Percentiles rank a stretch among this genome's conserved stretches.
Conservation (phyloP, 1,140 invertebrate genomes). For the Heliconius hermathena region DNA sequence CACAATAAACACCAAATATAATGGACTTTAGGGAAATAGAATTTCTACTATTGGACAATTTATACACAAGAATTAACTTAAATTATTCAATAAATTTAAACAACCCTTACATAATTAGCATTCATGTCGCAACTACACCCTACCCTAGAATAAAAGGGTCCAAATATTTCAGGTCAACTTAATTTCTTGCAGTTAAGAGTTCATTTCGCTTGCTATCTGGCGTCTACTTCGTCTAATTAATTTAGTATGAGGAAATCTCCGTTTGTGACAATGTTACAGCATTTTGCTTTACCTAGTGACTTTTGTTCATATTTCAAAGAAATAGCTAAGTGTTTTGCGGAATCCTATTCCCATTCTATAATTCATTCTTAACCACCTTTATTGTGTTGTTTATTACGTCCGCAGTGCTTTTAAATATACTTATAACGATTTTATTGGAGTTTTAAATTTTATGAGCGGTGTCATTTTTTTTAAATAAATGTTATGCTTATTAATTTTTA, state of each 20-base stretch:
- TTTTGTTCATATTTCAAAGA: conserved; percentile 54
- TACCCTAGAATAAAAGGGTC: conserved; percentile 70
- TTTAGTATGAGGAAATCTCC: conserved; percentile 76
- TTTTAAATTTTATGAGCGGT: not conserved
- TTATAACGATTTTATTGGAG: conserved; percentile 6
- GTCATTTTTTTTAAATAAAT: not conserved
- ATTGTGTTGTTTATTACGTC: conserved; percentile 30
- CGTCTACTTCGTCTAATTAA: conserved; percentile 62
- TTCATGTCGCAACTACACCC: conserved; percentile 71
- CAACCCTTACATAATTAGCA: conserved; percentile 76
- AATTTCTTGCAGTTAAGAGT: conserved; percentile 67
- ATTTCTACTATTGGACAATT: conserved; percentile 34
- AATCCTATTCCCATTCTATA: conserved; percentile 36
- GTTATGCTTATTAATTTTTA: no score
- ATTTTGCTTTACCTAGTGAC: conserved; percentile 54
- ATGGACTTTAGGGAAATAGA: conserved; percentile 14
- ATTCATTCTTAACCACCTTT: conserved; percentile 40
- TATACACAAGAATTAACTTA: conserved; percentile 64
- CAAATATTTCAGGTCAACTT: conserved; percentile 75
- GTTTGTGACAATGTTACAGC: conserved; percentile 69
- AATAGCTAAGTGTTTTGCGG: conserved; percentile 39
- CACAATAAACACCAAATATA: not conserved
- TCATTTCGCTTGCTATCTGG: conserved; percentile 60
- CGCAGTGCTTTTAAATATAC: conserved; percentile 26
- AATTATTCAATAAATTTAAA: conserved; percentile 79